Percentiles rank a stretch among this genome's conserved stretches.
These are phyloP conservation scores for Ptychoptera albimana DNA, from an alignment of 2,888 invertebrate genomes.

Conservation along the genomic window DNA sequence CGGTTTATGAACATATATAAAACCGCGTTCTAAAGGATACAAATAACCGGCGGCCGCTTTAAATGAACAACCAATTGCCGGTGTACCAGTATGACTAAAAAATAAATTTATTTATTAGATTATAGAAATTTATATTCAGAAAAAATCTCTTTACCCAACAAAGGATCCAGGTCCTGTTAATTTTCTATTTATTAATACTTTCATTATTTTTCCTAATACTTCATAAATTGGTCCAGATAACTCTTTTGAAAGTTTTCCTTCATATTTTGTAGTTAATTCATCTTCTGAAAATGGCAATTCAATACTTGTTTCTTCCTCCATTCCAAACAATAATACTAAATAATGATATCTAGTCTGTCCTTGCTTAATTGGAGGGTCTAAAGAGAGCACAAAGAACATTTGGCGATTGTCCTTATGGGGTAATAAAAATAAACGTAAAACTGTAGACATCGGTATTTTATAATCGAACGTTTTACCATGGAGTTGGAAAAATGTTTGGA, in stretches of 20 bases:
- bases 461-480: slow-evolving; percentile 99
- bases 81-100: slow-evolving; percentile 63
- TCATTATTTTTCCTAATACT: slow-evolving; percentile 92
- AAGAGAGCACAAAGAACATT: slow-evolving; percentile 93
- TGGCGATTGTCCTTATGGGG: slow-evolving; percentile 97
- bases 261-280: slow-evolving; percentile 85
- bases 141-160: slow-evolving; percentile 49
- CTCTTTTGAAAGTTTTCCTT: slow-evolving; percentile 79
- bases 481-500: slow-evolving; percentile 75
- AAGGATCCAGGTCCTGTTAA: slow-evolving; percentile 86
- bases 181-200: slow-evolving; percentile 83
- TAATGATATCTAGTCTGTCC: slow-evolving; percentile 98
- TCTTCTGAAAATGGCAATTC: slow-evolving; percentile 85
- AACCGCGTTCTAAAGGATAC: slow-evolving; percentile 94
- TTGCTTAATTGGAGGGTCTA: slow-evolving; percentile 98
- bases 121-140: background rate
- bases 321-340: slow-evolving; percentile 81
- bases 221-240: slow-evolving; percentile 88
- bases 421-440: slow-evolving; percentile 80
- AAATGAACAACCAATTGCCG: slow-evolving; percentile 89
- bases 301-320: slow-evolving; percentile 84
- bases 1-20: slow-evolving; percentile 97
- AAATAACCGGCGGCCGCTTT: slow-evolving; percentile 94
- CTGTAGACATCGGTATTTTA: slow-evolving; percentile 96
- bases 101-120: slow-evolving; percentile 7